These are phyloP conservation scores for Crambe crambe DNA, from an alignment of 37 sponge, comb jelly and placozoan species.

Conservation along the genomic window DNA sequence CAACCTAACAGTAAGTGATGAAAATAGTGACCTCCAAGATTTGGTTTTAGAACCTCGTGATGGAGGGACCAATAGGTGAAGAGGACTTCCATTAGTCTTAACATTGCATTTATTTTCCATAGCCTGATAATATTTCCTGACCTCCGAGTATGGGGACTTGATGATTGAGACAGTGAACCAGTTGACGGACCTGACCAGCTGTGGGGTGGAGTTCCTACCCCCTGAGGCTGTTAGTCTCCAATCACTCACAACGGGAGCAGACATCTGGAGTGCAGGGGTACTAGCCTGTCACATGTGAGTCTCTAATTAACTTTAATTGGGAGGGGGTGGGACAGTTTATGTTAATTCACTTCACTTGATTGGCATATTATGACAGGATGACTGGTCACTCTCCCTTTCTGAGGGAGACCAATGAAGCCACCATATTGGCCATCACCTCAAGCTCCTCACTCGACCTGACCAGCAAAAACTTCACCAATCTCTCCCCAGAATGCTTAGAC, in stretches of 20 bases:
- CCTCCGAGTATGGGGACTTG: constrained; percentile 14
- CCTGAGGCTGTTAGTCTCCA: constrained; percentile 55
- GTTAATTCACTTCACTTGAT: no score
- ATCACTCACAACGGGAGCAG: constrained; percentile 56
- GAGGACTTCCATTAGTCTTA: background rate
- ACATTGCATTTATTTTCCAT: background rate
- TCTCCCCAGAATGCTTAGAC: constrained; percentile 47
- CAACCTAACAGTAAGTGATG: constrained; percentile 59
- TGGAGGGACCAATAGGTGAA: no score
- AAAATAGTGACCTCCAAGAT: no score
- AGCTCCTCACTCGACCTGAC: constrained; percentile 8
- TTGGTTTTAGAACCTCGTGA: no score
- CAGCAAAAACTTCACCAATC: background rate
- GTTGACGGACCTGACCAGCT: background rate
- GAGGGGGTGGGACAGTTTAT: background rate
- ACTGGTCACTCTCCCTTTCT: constrained; percentile 62
- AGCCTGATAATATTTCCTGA: constrained; percentile 61
- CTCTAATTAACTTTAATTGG: background rate
- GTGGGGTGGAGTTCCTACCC: constrained; percentile 39
- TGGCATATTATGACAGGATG: constrained; percentile 34
- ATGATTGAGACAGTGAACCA: constrained; percentile 47
- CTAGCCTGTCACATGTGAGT: constrained; percentile 41
- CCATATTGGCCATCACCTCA: constrained; percentile 36
- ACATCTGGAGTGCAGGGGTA: constrained; percentile 63
- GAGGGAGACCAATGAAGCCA: constrained; percentile 35